Percentiles rank a stretch among this genome's conserved stretches.
phyloP scores from a whole-genome alignment of 2,797 vertebrate species.

The Arrhamphus sclerolepis region DNA sequence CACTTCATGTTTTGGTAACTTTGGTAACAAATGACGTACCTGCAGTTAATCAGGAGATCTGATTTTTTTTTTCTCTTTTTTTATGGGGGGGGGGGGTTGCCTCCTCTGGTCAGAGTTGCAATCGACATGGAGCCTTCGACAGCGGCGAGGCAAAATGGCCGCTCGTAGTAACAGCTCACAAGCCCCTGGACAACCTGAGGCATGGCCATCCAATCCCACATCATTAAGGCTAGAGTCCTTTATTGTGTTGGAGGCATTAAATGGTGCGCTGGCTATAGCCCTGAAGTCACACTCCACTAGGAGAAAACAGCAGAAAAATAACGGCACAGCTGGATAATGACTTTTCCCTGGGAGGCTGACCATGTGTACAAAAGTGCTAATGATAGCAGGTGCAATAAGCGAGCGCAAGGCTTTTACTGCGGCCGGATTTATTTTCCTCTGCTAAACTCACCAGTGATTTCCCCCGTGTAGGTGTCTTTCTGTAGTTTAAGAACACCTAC shows the following conservation, averaged over 20 bases:
- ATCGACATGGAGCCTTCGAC: conserved; percentile 43
- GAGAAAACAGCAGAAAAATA: conserved; percentile 75
- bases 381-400: conserved; percentile 81
- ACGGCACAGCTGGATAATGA: conserved; percentile 81
- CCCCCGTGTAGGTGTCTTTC: conserved; percentile 77
- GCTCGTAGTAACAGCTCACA: conserved; percentile 67
- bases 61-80: conserved; percentile 39
- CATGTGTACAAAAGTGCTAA: conserved; percentile 80
- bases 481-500: conserved; percentile 72
- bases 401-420: conserved; percentile 73
- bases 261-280: conserved; percentile 72
- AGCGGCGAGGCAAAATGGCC: conserved; percentile 70
- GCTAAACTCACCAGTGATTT: conserved; percentile 78
- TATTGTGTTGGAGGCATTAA: conserved; percentile 80
- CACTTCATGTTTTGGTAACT: conserved; percentile 36
- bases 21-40: conserved; percentile 22
- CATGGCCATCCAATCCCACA: conserved; percentile 77
- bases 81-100: too few relatives aligned
- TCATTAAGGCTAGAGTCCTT: conserved; percentile 78
- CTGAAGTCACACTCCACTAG: conserved; percentile 75
- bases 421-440: conserved; percentile 75
- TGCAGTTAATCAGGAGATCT: conserved; percentile 53
- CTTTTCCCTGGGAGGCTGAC: conserved; percentile 80
- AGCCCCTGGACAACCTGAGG: conserved; percentile 73
- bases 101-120: conserved; percentile 51